Evolutionary conservation across 2,888 invertebrate genomes (phyloP).

Genomic region (Pantelozetes paolii): DNA sequence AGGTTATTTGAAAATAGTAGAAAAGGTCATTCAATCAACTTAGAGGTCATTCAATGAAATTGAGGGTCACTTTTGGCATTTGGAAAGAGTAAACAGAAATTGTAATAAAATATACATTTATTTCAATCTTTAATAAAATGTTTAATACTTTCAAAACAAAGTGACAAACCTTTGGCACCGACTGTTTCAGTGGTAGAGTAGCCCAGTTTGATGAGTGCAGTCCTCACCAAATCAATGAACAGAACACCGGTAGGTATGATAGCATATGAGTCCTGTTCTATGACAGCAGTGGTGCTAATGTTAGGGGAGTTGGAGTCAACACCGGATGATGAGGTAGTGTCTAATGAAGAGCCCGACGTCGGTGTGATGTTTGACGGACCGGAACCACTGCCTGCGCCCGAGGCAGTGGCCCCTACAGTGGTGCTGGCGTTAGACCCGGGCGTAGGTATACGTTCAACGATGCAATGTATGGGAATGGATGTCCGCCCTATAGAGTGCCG

Average conservation of each 20-base stretch:
- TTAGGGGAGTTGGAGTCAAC: not conserved
- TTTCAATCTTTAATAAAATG: no score
- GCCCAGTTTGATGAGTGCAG: conserved; percentile 82
- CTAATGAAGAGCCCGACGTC: not conserved
- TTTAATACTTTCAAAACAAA: no score
- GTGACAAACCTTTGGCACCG: conserved; percentile 56
- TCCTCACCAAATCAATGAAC: conserved; percentile 81
- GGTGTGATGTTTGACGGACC: conserved; percentile 28
- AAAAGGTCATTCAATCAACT: no score
- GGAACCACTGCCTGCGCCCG: conserved; percentile 45
- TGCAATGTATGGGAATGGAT: conserved; percentile 75
- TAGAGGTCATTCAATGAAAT: no score
- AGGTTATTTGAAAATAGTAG: no score
- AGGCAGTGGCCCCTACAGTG: not conserved
- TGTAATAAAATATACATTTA: no score
- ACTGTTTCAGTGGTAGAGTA: conserved; percentile 62
- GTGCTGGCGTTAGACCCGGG: conserved; percentile 50
- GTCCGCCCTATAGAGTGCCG: conserved; percentile 5
- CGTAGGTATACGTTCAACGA: conserved; percentile 67
- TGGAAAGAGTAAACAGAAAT: no score
- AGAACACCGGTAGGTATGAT: conserved; percentile 87
- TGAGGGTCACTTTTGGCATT: no score
- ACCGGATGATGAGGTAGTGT: not conserved
- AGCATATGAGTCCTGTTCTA: conserved; percentile 92
- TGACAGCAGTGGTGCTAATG: conserved; percentile 50